Evolutionary conservation across 2,797 vertebrate species (phyloP), one percentile per base, ranked within the genome.

Genomic region (Poecile montanus): DNA sequence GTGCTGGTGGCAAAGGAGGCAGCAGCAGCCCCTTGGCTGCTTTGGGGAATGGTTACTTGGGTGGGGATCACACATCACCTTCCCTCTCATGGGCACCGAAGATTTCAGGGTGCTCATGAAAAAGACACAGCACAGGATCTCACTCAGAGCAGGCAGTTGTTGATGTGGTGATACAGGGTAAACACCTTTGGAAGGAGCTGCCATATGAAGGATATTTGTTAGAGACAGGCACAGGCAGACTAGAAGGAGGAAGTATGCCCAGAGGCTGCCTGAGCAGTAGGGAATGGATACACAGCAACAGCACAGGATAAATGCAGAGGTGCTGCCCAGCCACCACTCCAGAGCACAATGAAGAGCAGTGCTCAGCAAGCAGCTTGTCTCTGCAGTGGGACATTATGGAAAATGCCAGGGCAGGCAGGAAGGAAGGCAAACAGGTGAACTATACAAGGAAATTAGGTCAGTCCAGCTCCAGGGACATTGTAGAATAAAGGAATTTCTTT

Each of bases 361-460:
- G 3, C 54, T 57, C 44, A 29, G 60, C 60, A 85, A 47, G 30
- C 73, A 73, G 50, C 75, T 83, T 0, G 0, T 65, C 61, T 60
- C 65, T 25, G 30, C 44, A n/a, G 36, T 3, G 2, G 88, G 66
- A 84, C 17, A 0, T 36, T 44, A 78, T 25, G 44, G 85, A 91
- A 95, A 51, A 54, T 18, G 15, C 44, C 0, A 0, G 61, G 19
- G 42, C 42, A 91, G 90, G 90, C 70, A 96, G 96, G 95, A 91
- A 96, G 75, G 66, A 1, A 91, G 34, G 68, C 47, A 85, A 91
- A 81, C 77, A 94, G 93, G 85, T 94, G 66, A 94, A 95, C 95
- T 95, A 86, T 94, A 29, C 21, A 38, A 95, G 96, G 94, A 96
- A 97, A 82, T 95, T 67, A 94, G 54, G 51, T 96, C 96, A 97